Evolutionary conservation across 2,888 invertebrate species (phyloP).

Genomic region (Congeria kusceri): DNA sequence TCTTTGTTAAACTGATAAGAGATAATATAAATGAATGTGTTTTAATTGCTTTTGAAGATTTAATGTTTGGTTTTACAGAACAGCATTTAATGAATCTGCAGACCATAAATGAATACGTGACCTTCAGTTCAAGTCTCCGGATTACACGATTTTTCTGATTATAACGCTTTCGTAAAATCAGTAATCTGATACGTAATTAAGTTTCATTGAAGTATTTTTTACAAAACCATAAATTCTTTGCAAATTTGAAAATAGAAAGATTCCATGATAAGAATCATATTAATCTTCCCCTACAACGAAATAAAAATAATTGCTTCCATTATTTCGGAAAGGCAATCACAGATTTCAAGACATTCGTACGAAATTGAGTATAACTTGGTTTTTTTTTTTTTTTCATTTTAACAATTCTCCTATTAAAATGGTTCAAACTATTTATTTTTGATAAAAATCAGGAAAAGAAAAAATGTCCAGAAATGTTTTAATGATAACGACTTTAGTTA

Average conservation of each 20-base stretch:
- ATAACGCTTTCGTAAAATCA: slow-evolving; percentile 42
- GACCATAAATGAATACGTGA: slow-evolving; percentile 26
- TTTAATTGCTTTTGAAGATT: slow-evolving; percentile 45
- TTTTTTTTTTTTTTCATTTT: too few species aligned
- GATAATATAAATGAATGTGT: slow-evolving; percentile 43
- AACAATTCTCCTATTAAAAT: too few species aligned
- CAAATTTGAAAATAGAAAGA: slow-evolving; percentile 25
- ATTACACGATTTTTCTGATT: slow-evolving; percentile 48
- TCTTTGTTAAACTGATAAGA: slow-evolving; percentile 36
- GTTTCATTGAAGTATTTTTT: slow-evolving; percentile 52
- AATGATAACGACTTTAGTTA: too few species aligned
- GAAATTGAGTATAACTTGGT: background rate
- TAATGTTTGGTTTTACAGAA: slow-evolving; percentile 24
- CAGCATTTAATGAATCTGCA: slow-evolving; percentile 38
- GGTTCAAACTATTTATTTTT: too few species aligned
- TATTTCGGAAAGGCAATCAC: slow-evolving; percentile 5
- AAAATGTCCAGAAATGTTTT: too few species aligned
- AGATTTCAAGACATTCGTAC: slow-evolving; percentile 6
- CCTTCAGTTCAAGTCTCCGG: slow-evolving; percentile 38
- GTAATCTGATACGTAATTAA: slow-evolving; percentile 55
- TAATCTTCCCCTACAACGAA: slow-evolving; percentile 16
- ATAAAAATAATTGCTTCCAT: slow-evolving; percentile 6
- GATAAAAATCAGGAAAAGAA: too few species aligned
- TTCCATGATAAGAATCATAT: slow-evolving; percentile 29
- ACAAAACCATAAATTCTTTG: slow-evolving; percentile 18